Base-by-base conservation (phyloP, 1,140 invertebrate genomes). In the Pogonomyrmex californicus region DNA sequence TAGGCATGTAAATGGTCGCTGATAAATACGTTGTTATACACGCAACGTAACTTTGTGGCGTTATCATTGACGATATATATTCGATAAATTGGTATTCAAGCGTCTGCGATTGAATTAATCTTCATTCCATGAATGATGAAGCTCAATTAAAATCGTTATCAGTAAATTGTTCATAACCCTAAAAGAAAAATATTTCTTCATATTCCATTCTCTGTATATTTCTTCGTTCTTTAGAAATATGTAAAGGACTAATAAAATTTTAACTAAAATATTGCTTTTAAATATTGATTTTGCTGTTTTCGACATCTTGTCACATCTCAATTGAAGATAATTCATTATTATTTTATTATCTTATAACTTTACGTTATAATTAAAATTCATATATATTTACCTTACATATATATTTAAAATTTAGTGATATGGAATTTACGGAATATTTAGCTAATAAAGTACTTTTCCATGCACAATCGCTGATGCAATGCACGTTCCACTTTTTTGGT, bases 391-490 rank as follows among this genome's bases (percentile, higher is more conserved):
- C 33, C 10, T 23, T 23, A 23, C 23, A 62, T 76, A 10, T 63
- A 1, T 38, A 62, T 9, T 63, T 36, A 41, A 70, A 81, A 70
- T 44, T 56, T 14, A 56, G 63, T 38, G n/a, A 79, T 79, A 62
- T 12, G 4, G 6, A 23, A 47, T 79, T 79, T 36, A 79, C 4
- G 23, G 4, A 60, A 49, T 33, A 75, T 60, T 73, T 51, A 49
- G 33, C 17, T 79, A 71, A 58, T 62, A 36, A 60, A 83, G 17
- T 60, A 73, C n/a, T 83, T 83, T 73, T 44, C 51, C 30, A 23
- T 41, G 12, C 7, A 70, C 5, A 78, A 65, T 63, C 33, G 58
- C 14, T 81, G 63, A 79, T 68, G 33, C 38, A 60, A 58, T 10
- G 2, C 47, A n/a, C 38, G 51, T 36, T 60, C 66, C 47, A 73